Conservation (phyloP, 2,797 vertebrate species). For the Acanthurus leucopareius region DNA sequence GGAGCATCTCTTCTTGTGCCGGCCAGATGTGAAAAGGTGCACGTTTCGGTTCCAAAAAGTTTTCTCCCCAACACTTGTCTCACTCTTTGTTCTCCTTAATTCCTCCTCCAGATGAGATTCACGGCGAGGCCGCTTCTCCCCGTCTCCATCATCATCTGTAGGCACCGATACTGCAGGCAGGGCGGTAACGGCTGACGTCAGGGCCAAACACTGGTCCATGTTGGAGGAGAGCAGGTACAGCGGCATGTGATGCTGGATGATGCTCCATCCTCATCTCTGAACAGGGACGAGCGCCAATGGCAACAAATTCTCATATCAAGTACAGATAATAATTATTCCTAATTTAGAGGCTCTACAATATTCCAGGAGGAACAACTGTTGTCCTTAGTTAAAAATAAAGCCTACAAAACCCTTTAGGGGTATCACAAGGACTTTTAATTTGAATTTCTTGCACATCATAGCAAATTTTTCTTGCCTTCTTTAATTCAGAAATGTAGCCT, state of each 20-base stretch:
- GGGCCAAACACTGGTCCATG: conserved; percentile 77
- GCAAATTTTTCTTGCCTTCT: too few relatives aligned
- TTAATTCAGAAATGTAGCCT: too few relatives aligned
- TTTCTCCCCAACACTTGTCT: not conserved
- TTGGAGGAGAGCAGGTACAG: conserved; percentile 79
- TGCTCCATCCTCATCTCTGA: conserved; percentile 39
- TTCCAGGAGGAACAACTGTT: not conserved
- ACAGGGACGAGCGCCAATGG: conserved; percentile 6
- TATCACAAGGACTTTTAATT: not conserved
- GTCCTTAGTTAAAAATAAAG: too few relatives aligned
- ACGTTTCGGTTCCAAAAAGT: conserved; percentile 44
- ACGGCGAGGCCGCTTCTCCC: conserved; percentile 69
- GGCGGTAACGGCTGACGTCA: conserved; percentile 87
- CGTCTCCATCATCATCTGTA: conserved; percentile 75
- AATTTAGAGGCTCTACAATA: not conserved
- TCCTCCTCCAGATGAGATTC: conserved; percentile 46
- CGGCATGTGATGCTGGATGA: conserved; percentile 66
- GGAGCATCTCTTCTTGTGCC: conserved; percentile 51
- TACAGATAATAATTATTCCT: not conserved
- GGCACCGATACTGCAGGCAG: conserved; percentile 78
- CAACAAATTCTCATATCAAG: not conserved
- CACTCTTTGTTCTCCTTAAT: conserved; percentile 34
- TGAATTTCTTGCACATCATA: not conserved
- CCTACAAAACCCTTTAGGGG: not conserved
- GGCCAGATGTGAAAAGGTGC: conserved; percentile 26